Evolutionary conservation across 2,113 vertebrate species (phyloP).

Genomic region (Oncorhynchus mykiss): DNA sequence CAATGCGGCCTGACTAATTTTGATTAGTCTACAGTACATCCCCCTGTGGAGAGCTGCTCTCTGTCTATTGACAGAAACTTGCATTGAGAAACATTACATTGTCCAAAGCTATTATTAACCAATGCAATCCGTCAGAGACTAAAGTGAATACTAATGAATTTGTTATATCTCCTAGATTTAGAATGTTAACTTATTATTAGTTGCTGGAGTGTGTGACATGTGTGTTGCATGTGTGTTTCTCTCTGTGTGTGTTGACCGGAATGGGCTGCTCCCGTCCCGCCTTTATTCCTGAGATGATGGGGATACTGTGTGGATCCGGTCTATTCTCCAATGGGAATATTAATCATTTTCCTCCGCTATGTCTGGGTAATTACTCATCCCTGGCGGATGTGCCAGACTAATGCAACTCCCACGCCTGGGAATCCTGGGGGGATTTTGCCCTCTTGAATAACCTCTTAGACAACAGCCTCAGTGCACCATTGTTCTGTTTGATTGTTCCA

Average conservation of each 20-base stretch:
- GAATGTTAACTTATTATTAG: background rate
- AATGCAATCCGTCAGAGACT: background rate
- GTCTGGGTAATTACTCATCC: constrained; percentile 79
- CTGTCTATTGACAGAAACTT: background rate
- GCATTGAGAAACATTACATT: background rate
- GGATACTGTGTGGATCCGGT: constrained; percentile 50
- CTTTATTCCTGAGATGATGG: constrained; percentile 7
- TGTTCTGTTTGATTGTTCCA: too few species aligned
- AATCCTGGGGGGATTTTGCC: too few species aligned
- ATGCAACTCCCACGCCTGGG: constrained; percentile 63
- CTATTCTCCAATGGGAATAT: constrained; percentile 77
- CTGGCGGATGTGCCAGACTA: constrained; percentile 60
- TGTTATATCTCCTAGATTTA: background rate
- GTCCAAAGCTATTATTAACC: background rate
- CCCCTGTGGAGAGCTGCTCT: background rate
- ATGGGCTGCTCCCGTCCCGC: background rate
- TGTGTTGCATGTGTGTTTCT: background rate
- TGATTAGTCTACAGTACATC: background rate
- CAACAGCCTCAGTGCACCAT: too few species aligned
- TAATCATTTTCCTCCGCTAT: constrained; percentile 79
- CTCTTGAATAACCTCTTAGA: too few species aligned
- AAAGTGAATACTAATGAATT: background rate
- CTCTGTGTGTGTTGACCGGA: constrained; percentile 10
- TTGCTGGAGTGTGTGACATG: background rate
- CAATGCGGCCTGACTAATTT: too few species aligned